Percentiles rank a stretch among this genome's conserved stretches.
Conservation (phyloP, 35 echinoderm and acorn worm species). For the Apostichopus parvimensis region DNA sequence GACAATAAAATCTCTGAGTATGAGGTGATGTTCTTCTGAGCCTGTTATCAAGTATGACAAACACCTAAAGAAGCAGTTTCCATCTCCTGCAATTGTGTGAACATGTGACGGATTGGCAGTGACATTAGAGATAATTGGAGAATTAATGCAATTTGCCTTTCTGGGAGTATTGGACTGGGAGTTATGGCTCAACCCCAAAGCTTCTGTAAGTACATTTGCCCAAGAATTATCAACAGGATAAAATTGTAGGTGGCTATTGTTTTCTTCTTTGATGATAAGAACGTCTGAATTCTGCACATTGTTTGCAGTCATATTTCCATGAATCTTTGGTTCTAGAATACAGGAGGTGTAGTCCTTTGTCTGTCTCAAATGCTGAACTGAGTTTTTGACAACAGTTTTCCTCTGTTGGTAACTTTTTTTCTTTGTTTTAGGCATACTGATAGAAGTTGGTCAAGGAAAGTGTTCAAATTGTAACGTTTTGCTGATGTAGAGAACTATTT, state of each 20-base stretch:
- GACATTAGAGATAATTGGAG: not conserved
- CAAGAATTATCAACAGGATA: conserved; percentile 5
- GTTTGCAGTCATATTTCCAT: not conserved
- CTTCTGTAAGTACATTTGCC: not conserved
- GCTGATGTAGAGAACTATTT: too few relatives aligned
- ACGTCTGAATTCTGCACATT: not conserved
- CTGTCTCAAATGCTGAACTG: conserved; percentile 1
- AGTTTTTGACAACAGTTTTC: not conserved
- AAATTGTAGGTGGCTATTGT: not conserved
- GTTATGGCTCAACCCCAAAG: not conserved
- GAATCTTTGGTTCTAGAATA: not conserved
- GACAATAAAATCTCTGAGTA: conserved; percentile 8
- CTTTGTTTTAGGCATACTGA: not conserved
- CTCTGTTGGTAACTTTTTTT: not conserved
- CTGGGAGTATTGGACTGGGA: not conserved
- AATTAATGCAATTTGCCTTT: not conserved
- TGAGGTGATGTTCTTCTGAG: conserved; percentile 16
- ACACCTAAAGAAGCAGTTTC: conserved; percentile 31
- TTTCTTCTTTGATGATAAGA: not conserved
- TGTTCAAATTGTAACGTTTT: too few relatives aligned
- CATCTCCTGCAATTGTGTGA: not conserved
- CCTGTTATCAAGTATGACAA: conserved; percentile 30
- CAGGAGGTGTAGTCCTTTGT: not conserved
- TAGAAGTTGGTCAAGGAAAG: too few relatives aligned
- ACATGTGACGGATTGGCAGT: not conserved